Conservation (phyloP, 92 coral and sea anemone genomes). For the Zoanthus sociatus region DNA sequence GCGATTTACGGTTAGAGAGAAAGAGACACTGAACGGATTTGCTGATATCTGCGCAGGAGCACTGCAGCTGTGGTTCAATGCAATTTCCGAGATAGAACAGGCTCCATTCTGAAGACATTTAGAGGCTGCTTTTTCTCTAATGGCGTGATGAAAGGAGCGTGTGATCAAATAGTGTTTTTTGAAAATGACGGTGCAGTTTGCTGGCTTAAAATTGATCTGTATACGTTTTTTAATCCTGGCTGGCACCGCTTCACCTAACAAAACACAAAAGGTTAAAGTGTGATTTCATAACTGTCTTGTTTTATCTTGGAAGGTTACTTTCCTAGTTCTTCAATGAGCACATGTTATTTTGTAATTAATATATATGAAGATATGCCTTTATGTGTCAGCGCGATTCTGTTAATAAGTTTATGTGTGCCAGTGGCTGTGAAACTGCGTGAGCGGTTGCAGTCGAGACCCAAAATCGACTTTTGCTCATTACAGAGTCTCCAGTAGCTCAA, state of each 20-base stretch:
- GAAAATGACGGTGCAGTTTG: background rate
- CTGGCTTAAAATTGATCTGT: slow-evolving; percentile 8
- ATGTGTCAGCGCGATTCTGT: too few species aligned
- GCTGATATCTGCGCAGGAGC: background rate
- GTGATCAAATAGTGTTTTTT: background rate
- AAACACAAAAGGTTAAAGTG: background rate
- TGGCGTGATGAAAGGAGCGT: background rate
- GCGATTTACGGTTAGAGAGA: background rate
- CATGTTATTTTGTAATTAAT: too few species aligned
- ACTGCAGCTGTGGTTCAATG: background rate
- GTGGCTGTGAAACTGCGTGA: too few species aligned
- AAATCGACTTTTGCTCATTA: too few species aligned
- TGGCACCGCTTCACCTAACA: slow-evolving; percentile 13
- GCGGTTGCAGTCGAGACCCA: too few species aligned
- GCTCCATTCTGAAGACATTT: slow-evolving; percentile 19
- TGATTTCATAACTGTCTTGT: too few species aligned
- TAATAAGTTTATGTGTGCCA: too few species aligned
- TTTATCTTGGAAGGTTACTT: too few species aligned
- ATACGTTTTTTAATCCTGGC: background rate
- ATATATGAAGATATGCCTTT: too few species aligned
- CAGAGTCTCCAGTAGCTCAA: too few species aligned
- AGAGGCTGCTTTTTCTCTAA: background rate
- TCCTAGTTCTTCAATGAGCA: too few species aligned
- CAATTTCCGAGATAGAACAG: background rate
- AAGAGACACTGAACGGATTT: slow-evolving; percentile 15